phyloP scores from a whole-genome alignment of 2,888 invertebrate genomes.

The Deilephila elpenor region DNA sequence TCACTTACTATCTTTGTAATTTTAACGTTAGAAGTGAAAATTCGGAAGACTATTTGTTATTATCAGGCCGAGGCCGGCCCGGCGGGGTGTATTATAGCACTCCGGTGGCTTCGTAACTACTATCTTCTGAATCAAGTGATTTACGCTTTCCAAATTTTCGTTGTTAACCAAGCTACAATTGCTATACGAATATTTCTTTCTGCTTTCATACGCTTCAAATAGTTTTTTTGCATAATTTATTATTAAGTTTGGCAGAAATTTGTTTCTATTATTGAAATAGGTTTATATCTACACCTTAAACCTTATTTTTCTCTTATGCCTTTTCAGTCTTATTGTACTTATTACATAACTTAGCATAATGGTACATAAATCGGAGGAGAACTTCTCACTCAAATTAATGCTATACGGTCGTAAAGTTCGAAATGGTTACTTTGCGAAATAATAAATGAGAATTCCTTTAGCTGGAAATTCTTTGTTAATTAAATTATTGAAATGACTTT shows the following conservation, averaged over 20 bases:
- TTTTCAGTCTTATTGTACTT: neutral
- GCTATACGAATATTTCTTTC: conserved; percentile 58
- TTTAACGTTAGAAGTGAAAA: conserved; percentile 50
- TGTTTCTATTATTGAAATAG: neutral
- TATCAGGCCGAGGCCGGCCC: conserved; percentile 56
- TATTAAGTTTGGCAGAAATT: neutral
- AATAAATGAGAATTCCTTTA: conserved; percentile 57
- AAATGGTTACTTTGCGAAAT: conserved; percentile 51
- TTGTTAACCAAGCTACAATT: conserved; percentile 51
- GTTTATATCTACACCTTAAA: too few relatives aligned
- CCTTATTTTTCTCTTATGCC: neutral
- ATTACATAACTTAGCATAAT: conserved; percentile 14
- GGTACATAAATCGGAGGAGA: conserved; percentile 7
- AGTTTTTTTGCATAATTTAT: neutral
- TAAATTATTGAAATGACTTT: conserved; percentile 70
- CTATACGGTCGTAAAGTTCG: conserved; percentile 46
- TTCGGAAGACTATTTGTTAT: conserved; percentile 63
- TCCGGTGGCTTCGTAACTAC: conserved; percentile 66
- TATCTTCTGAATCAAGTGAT: conserved; percentile 62
- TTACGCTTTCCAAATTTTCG: conserved; percentile 59
- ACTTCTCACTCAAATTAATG: conserved; percentile 37
- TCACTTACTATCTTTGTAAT: conserved; percentile 46
- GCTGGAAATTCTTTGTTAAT: conserved; percentile 66
- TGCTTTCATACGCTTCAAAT: conserved; percentile 48
- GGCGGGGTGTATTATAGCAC: conserved; percentile 60